A percentile compares a stretch with the other conserved stretches of the same genome.
These are phyloP conservation scores for Priocnemis perturbator DNA, from an alignment of 2,888 invertebrate species.

Conservation along the genomic window DNA sequence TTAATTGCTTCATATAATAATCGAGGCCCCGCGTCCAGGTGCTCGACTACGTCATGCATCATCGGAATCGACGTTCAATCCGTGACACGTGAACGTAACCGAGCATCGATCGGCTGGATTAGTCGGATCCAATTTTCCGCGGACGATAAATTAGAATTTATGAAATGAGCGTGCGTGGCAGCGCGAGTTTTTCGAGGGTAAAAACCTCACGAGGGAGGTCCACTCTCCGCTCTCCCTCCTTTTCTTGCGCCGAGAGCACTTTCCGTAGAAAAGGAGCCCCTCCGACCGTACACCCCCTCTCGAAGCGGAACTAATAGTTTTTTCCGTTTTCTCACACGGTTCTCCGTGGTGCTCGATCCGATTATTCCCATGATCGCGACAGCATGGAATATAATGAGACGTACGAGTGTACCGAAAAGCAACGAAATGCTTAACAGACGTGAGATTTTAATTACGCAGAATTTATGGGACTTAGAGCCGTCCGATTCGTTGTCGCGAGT, in stretches of 20 bases:
- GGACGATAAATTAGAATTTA: constrained; percentile 69
- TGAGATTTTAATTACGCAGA: too few relatives aligned
- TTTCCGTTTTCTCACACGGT: constrained; percentile 58
- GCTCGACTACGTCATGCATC: constrained; percentile 40
- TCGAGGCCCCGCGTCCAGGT: constrained; percentile 30
- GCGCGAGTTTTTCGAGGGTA: constrained; percentile 54
- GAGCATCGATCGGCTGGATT: constrained; percentile 64
- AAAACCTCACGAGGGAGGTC: constrained; percentile 48
- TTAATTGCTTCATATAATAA: background rate
- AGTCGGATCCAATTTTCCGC: constrained; percentile 62
- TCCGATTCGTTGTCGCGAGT: too few relatives aligned
- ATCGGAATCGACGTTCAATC: constrained; percentile 7
- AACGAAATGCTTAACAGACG: too few relatives aligned
- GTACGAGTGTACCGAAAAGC: too few relatives aligned
- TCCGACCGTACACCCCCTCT: constrained; percentile 38
- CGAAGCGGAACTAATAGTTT: constrained; percentile 70
- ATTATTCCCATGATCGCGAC: too few relatives aligned
- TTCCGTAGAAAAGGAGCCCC: constrained; percentile 26
- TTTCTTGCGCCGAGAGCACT: constrained; percentile 30
- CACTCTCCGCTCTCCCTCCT: constrained; percentile 31
- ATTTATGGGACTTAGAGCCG: too few relatives aligned
- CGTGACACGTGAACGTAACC: constrained; percentile 46
- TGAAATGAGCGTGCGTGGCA: constrained; percentile 62
- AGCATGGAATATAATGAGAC: too few relatives aligned
- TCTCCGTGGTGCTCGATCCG: constrained; percentile 36